These are phyloP conservation scores for Notolabrus celidotus DNA, from an alignment of 2,797 vertebrate genomes.

Conservation along the genomic window DNA sequence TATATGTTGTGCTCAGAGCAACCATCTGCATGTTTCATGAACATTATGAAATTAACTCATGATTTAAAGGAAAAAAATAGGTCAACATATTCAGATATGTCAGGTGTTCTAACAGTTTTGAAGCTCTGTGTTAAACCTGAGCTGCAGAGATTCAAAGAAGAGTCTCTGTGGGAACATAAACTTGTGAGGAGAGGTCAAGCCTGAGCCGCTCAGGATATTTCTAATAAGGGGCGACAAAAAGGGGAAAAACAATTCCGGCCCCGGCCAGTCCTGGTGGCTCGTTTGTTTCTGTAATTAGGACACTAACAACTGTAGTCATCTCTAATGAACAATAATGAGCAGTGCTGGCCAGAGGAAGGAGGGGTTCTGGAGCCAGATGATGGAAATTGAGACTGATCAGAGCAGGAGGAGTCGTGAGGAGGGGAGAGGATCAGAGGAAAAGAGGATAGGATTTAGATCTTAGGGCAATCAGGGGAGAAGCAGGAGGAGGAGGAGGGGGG, in stretches of 20 bases:
- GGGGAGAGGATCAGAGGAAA: conserved; percentile 2
- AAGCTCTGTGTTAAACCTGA: neutral
- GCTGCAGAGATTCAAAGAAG: neutral
- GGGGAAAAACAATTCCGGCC: conserved; percentile 1
- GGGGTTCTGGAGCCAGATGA: conserved; percentile 27
- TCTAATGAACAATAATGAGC: conserved; percentile 65
- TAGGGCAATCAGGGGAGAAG: conserved; percentile 5
- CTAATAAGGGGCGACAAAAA: conserved; percentile 27
- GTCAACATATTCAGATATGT: neutral
- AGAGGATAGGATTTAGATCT: conserved; percentile 13
- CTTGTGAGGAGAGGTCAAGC: neutral
- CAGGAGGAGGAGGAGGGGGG: neutral
- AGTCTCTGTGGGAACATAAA: conserved; percentile 17
- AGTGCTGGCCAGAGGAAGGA: conserved; percentile 36
- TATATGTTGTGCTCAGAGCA: too few relatives aligned
- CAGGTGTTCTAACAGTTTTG: neutral
- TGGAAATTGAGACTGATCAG: conserved; percentile 37
- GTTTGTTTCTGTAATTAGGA: conserved; percentile 57
- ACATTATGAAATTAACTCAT: too few relatives aligned
- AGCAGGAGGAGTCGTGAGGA: neutral
- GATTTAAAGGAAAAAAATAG: too few relatives aligned
- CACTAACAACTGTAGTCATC: conserved; percentile 44
- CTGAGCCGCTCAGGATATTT: conserved; percentile 23
- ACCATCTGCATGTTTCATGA: too few relatives aligned
- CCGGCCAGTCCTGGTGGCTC: conserved; percentile 14